Conservation (phyloP, 2,888 invertebrate species). For the Morpho achilles region DNA sequence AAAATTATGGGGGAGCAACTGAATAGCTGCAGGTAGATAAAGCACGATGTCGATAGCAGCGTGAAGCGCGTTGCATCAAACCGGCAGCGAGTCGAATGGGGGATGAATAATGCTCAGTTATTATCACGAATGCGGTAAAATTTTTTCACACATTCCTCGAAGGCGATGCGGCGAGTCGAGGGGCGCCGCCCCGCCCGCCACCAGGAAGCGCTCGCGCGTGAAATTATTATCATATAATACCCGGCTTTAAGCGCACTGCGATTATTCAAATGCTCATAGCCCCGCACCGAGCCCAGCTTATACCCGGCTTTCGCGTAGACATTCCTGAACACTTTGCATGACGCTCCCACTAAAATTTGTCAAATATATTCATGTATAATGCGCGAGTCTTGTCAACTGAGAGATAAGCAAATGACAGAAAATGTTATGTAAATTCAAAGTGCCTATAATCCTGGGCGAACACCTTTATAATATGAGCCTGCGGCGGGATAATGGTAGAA, state of each 20-base stretch:
- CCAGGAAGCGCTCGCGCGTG: slow-evolving; percentile 63
- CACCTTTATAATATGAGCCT: slow-evolving; percentile 59
- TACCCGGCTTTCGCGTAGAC: slow-evolving; percentile 43
- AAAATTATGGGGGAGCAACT: slow-evolving; percentile 41
- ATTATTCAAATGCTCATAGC: slow-evolving; percentile 74
- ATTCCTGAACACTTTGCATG: slow-evolving; percentile 58
- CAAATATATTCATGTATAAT: slow-evolving; percentile 73
- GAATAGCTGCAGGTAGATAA: slow-evolving; percentile 37
- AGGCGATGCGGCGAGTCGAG: slow-evolving; percentile 42
- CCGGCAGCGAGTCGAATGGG: slow-evolving; percentile 29
- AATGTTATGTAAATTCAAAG: slow-evolving; percentile 74
- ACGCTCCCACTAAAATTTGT: slow-evolving; percentile 62
- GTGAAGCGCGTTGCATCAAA: slow-evolving; percentile 43
- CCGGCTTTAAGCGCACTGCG: slow-evolving; percentile 59
- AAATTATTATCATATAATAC: slow-evolving; percentile 79
- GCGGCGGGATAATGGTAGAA: slow-evolving; percentile 53
- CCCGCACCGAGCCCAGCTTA: slow-evolving; percentile 39
- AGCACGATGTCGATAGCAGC: slow-evolving; percentile 41
- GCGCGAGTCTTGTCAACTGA: slow-evolving; percentile 70
- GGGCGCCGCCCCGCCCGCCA: slow-evolving; percentile 41
- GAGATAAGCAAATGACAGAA: slow-evolving; percentile 77
- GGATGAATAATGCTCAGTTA: slow-evolving; percentile 35
- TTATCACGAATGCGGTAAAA: slow-evolving; percentile 43
- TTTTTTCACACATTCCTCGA: slow-evolving; percentile 70
- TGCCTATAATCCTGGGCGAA: slow-evolving; percentile 65